Evolutionary conservation across 2,888 invertebrate species (phyloP).

Genomic region (Chrysolina americana): DNA sequence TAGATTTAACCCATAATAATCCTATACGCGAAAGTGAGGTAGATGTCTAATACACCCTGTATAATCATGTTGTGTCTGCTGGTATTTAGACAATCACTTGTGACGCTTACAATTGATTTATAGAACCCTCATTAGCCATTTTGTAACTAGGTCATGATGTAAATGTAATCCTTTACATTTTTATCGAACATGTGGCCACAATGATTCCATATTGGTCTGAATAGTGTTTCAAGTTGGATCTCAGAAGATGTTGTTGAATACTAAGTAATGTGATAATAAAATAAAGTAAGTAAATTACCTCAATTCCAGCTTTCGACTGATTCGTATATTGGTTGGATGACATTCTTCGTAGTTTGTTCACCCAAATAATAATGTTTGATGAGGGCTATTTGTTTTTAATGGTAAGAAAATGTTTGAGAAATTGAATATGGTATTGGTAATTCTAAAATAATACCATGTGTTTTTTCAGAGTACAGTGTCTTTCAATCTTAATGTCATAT

Average conservation of each 20-base stretch:
- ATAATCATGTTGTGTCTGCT: too few species aligned
- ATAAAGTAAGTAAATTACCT: slow-evolving; percentile 9
- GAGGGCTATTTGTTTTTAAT: background rate
- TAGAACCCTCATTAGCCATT: background rate
- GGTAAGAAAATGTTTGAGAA: too few species aligned
- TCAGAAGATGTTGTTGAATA: background rate
- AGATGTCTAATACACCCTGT: too few species aligned
- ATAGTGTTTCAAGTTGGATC: background rate
- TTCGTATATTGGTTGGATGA: slow-evolving; percentile 2
- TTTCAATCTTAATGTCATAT: too few species aligned
- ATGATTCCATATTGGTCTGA: background rate
- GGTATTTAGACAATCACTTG: background rate
- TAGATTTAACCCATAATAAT: too few species aligned
- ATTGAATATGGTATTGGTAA: too few species aligned
- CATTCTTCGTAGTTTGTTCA: slow-evolving; percentile 2
- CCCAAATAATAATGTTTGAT: background rate
- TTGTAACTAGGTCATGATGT: background rate
- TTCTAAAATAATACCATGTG: too few species aligned
- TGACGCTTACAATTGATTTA: too few species aligned
- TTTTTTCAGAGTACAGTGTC: too few species aligned
- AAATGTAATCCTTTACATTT: background rate
- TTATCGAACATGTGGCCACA: slow-evolving; percentile 6
- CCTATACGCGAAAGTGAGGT: too few species aligned
- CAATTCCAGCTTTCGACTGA: background rate
- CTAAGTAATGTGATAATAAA: background rate